Evolutionary conservation across 2,888 invertebrate species (phyloP).

Genomic region (Melangyna quadrimaculata): DNA sequence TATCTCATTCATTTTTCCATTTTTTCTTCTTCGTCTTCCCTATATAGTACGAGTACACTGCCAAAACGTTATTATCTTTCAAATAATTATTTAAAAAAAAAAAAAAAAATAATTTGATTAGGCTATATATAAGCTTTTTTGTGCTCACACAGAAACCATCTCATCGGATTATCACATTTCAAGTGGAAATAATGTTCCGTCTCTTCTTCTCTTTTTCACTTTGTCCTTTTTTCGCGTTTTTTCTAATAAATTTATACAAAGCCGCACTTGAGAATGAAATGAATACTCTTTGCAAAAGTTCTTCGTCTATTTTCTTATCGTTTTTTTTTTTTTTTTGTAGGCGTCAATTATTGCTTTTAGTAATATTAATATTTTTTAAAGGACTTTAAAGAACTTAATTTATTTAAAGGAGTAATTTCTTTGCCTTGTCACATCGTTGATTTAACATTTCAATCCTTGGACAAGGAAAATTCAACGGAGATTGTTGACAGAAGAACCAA

Average conservation of each 20-base stretch:
- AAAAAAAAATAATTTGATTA: slow-evolving; percentile 38
- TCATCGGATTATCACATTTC: slow-evolving; percentile 38
- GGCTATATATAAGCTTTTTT: not conserved
- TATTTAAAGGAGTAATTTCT: not conserved
- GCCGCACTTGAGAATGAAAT: slow-evolving; percentile 24
- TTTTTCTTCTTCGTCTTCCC: not conserved
- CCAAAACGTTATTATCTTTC: slow-evolving; percentile 29
- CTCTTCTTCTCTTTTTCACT: not conserved
- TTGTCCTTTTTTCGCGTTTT: not conserved
- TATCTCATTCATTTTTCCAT: not conserved
- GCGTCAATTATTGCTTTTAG: slow-evolving; percentile 22
- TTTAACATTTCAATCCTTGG: slow-evolving; percentile 10
- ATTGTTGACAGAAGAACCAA: not conserved
- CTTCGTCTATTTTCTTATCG: not conserved
- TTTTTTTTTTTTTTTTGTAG: not conserved
- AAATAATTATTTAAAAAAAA: slow-evolving; percentile 22
- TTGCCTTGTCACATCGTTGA: not conserved
- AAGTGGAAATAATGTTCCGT: slow-evolving; percentile 21
- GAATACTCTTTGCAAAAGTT: not conserved
- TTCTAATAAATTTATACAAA: slow-evolving; percentile 26
- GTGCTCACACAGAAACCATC: slow-evolving; percentile 12
- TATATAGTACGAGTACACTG: not conserved
- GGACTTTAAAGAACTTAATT: not conserved
- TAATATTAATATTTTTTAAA: slow-evolving; percentile 18
- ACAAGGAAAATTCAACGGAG: slow-evolving; percentile 9